Conservation (phyloP, 92 coral and sea anemone species). For the Palythoa caribaeorum region DNA sequence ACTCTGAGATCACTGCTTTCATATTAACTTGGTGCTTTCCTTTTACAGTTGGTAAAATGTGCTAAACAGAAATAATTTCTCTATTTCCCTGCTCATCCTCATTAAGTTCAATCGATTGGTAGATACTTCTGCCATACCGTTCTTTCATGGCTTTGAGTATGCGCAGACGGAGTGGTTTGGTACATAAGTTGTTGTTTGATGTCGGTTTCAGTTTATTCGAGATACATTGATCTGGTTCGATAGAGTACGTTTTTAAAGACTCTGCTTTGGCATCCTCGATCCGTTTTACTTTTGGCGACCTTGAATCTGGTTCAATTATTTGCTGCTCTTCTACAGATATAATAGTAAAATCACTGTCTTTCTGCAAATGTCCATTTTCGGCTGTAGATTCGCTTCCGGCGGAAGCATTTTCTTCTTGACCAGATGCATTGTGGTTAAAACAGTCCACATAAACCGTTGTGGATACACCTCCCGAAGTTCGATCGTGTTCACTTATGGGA, state of each 20-base stretch:
- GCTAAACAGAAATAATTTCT: neutral
- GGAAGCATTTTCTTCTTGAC: neutral
- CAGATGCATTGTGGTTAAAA: neutral
- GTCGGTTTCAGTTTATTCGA: neutral
- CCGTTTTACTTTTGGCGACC: neutral
- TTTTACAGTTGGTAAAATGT: neutral
- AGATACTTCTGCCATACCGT: slow-evolving; percentile 4
- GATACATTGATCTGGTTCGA: neutral
- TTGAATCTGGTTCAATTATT: neutral
- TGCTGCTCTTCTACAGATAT: neutral
- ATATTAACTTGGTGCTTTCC: no score
- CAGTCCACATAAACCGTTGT: neutral
- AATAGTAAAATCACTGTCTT: neutral
- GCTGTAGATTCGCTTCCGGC: neutral
- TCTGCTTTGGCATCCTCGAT: neutral
- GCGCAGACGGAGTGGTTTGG: neutral
- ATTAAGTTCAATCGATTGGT: neutral
- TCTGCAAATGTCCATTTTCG: neutral
- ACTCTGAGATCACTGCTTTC: neutral
- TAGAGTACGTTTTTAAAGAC: neutral
- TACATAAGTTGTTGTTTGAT: neutral
- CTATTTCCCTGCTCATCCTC: neutral
- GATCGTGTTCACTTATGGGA: neutral
- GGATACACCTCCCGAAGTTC: neutral
- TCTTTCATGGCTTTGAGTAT: slow-evolving; percentile 21